A percentile compares a stretch with the other conserved stretches of the same genome.
Conservation (phyloP, 2,888 invertebrate genomes). For the Aphrophora alni region DNA sequence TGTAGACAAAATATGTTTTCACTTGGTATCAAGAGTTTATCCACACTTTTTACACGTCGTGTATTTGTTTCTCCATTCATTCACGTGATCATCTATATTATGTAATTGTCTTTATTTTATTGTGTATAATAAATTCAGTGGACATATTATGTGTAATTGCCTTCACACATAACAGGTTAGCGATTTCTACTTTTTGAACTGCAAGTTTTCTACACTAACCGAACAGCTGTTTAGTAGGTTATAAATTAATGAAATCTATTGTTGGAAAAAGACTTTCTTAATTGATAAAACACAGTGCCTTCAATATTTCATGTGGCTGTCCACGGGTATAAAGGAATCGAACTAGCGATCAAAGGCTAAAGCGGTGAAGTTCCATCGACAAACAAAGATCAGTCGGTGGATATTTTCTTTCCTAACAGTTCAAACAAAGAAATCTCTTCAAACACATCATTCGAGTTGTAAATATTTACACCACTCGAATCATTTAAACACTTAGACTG, state of each 20-base stretch:
- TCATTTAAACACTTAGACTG: neutral
- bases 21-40: too few species aligned
- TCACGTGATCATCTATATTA: too few species aligned
- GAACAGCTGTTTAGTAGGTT: neutral
- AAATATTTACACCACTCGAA: neutral
- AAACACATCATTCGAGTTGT: neutral
- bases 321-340: neutral
- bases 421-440: conserved; percentile 9
- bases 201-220: too few species aligned
- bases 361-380: neutral
- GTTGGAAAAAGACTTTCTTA: neutral
- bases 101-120: too few species aligned
- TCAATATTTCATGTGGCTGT: neutral
- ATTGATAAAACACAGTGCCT: neutral
- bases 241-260: neutral
- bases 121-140: too few species aligned
- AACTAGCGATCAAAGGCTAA: neutral
- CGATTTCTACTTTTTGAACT: too few species aligned
- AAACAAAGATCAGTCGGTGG: neutral
- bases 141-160: too few species aligned
- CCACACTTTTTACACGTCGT: too few species aligned
- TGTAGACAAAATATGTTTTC: too few species aligned
- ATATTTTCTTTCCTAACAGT: neutral
- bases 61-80: too few species aligned
- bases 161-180: too few species aligned